A percentile compares a stretch with the other conserved stretches of the same genome.
Evolutionary conservation across 2,888 invertebrate species (phyloP).

Genomic region (Dermolepida albohirtum): DNA sequence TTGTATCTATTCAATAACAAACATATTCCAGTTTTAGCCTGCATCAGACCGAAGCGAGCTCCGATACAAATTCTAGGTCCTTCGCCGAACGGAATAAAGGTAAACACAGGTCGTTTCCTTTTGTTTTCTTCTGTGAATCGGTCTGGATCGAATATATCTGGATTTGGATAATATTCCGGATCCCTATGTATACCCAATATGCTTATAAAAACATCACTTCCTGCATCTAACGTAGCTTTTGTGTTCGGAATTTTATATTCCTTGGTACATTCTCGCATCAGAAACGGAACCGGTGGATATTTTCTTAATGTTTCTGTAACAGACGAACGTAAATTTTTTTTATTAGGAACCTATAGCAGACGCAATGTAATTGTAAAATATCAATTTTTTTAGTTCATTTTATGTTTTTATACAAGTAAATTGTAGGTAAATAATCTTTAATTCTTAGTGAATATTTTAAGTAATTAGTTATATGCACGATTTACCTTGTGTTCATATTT

Average conservation of each 20-base stretch:
- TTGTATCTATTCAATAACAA: constrained; percentile 35
- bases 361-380: background rate
- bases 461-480: no score
- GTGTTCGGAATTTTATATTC: constrained; percentile 30
- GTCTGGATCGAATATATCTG: constrained; percentile 35
- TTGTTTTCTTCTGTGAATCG: constrained; percentile 39
- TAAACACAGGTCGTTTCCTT: constrained; percentile 4
- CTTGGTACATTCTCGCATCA: constrained; percentile 19
- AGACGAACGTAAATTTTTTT: background rate
- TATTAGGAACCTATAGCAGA: background rate
- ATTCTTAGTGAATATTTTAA: no score
- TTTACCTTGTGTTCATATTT: no score
- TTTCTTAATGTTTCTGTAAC: constrained; percentile 37
- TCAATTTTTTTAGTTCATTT: no score
- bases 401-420: no score
- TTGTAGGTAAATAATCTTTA: no score
- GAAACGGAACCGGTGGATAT: constrained; percentile 29
- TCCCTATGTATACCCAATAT: constrained; percentile 34
- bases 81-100: constrained; percentile 33
- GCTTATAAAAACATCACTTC: constrained; percentile 33
- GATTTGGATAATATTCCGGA: constrained; percentile 40
- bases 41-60: constrained; percentile 37
- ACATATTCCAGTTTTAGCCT: constrained; percentile 31
- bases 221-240: background rate
- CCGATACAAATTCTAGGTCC: constrained; percentile 39